Base-by-base conservation (phyloP, 1,140 invertebrate genomes). In the Meloidogyne chitwoodi region DNA sequence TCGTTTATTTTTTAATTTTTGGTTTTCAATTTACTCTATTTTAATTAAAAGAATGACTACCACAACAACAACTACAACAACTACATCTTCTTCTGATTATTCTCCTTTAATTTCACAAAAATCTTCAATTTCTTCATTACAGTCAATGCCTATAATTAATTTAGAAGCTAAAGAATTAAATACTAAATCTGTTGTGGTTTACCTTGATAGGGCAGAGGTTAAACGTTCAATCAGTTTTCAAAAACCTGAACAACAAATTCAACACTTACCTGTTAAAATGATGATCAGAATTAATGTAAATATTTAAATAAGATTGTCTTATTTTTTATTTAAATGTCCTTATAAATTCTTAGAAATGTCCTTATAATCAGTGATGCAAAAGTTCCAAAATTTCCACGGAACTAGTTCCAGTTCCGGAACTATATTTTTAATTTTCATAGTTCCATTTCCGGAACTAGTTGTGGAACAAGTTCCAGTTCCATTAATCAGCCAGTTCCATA, bases 181-280 rank as follows among this genome's bases (percentile, higher is more conserved):
- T 29, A 83, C 81, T 5, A 87, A 85, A 67, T 77, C 76, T 24
- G 84, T 85, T 10, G 81, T 85, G 29, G 85, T 85, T 12, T 85
- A 83, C 74, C 62, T 75, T n/a, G 84, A 85, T 31, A 65, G 85
- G 61, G 84, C 84, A 4, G 84, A 85, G 77, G 84, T 84, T 6
- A 87, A 87, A 66, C 75, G 86, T 14, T 22, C 77, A 24, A 62
- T 87, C 19, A 71, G 48, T 8, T 69, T 81, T 10, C 68, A 86
- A 31, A 66, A 44, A 48, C 48, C 48, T 6, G 48, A 56, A 56
- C 48, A 56, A 56, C 48, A 56, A 8, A 56, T 56, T n/a, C 48
- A 56, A 56, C n/a, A n/a, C n/a, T 22, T 56, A 0, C 66, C 77
- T 63, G 84, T 83, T 41, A 76, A 66, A 44, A 79, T 80, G 71